Percentiles rank a stretch among this genome's conserved stretches.
Evolutionary conservation across 64 coral and sea anemone genomes (phyloP).

Genomic region (Actinia tenebrosa): DNA sequence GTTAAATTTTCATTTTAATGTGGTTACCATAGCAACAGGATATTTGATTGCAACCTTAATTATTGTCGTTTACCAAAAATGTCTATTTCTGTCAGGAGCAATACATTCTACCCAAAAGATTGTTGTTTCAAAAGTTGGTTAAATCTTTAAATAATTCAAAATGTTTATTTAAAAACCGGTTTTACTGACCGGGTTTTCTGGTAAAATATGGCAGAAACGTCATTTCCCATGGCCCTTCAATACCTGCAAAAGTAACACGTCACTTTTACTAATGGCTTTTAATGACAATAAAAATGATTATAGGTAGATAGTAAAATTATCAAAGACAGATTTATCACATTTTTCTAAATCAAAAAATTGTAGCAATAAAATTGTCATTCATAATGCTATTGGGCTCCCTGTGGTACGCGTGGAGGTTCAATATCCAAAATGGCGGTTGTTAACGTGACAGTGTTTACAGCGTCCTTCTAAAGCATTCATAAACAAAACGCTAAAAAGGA

Average conservation of each 20-base stretch:
- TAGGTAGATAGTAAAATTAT: background rate
- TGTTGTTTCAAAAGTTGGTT: too few species aligned
- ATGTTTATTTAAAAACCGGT: background rate
- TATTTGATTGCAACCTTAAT: background rate
- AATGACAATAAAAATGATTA: background rate
- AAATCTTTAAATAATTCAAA: too few species aligned
- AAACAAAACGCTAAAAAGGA: constrained; percentile 22
- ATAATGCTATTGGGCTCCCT: background rate
- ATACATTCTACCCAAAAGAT: too few species aligned
- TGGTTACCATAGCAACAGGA: background rate
- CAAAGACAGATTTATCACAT: background rate
- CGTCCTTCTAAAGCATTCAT: constrained; percentile 23
- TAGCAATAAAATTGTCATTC: background rate
- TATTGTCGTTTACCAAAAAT: background rate
- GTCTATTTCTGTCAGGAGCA: too few species aligned
- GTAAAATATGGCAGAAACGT: constrained; percentile 47
- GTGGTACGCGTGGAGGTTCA: background rate
- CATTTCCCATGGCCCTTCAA: constrained; percentile 45
- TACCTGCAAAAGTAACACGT: constrained; percentile 16
- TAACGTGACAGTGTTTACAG: constrained; percentile 8
- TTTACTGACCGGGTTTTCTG: constrained; percentile 50
- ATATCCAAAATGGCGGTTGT: constrained; percentile 9
- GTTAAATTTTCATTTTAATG: background rate
- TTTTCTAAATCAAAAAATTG: background rate
- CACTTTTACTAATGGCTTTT: background rate